Evolutionary conservation across 2,113 vertebrate genomes (phyloP).

Genomic region (Amphilophus citrinellus): DNA sequence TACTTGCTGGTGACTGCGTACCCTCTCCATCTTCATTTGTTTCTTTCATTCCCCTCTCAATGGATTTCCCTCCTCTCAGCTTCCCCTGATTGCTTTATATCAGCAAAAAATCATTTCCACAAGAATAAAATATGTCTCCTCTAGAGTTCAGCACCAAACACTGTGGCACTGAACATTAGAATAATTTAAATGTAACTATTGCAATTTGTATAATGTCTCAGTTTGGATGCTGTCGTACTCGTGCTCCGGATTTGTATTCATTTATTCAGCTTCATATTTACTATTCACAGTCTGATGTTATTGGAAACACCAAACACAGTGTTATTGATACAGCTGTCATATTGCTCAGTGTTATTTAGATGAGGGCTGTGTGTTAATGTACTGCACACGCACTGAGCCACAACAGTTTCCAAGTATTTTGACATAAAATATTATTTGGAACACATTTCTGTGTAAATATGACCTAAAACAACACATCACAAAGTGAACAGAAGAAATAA

Average conservation of each 20-base stretch:
- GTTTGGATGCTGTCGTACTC: slow-evolving; percentile 23
- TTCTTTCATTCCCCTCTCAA: not conserved
- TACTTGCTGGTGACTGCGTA: slow-evolving; percentile 3
- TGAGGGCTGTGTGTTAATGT: slow-evolving; percentile 28
- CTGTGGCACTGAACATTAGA: slow-evolving; percentile 27
- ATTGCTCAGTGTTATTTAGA: slow-evolving; percentile 49
- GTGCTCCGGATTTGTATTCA: slow-evolving; percentile 36
- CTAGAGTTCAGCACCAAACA: slow-evolving; percentile 27
- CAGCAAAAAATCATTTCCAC: slow-evolving; percentile 31
- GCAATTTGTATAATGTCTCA: slow-evolving; percentile 48
- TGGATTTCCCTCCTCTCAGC: not conserved
- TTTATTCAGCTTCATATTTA: slow-evolving; percentile 44
- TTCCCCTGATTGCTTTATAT: slow-evolving; percentile 12
- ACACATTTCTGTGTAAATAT: not conserved
- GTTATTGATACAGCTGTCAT: slow-evolving; percentile 66
- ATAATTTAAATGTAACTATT: slow-evolving; percentile 44
- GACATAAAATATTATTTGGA: not conserved
- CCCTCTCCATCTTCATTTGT: slow-evolving; percentile 45
- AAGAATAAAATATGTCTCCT: slow-evolving; percentile 37
- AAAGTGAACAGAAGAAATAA: too few species aligned
- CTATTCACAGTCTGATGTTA: slow-evolving; percentile 31
- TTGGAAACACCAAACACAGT: slow-evolving; percentile 49
- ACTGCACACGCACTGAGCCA: not conserved
- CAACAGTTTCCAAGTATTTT: not conserved
- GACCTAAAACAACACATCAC: not conserved